phyloP scores from a whole-genome alignment of 2,113 vertebrate species.

The Sprattus sprattus region DNA sequence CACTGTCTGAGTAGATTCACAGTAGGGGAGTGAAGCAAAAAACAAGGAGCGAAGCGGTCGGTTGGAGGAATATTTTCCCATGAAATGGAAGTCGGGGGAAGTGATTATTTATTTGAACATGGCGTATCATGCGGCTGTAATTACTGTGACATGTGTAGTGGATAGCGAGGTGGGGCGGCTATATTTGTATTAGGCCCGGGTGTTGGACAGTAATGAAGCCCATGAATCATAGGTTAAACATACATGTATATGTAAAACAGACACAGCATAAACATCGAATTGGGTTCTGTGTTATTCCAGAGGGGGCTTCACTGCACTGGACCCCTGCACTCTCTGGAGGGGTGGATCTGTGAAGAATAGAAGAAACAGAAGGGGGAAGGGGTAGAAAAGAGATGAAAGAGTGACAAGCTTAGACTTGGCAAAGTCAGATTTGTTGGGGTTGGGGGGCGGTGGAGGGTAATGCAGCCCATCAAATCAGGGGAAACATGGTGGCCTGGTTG shows the following conservation, averaged over 20 bases:
- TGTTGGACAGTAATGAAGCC: slow-evolving; percentile 37
- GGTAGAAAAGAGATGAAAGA: neutral
- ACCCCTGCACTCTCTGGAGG: neutral
- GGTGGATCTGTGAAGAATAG: neutral
- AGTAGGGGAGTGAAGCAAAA: neutral
- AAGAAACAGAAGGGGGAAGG: neutral
- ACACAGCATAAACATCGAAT: slow-evolving; percentile 27
- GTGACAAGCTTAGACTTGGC: neutral
- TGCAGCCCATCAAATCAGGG: neutral
- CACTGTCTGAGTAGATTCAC: slow-evolving; percentile 8
- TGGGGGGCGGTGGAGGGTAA: too few species aligned
- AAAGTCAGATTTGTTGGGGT: neutral
- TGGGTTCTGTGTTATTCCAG: slow-evolving; percentile 16
- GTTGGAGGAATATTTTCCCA: slow-evolving; percentile 36
- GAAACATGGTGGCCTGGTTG: neutral
- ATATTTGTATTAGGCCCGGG: slow-evolving; percentile 34
- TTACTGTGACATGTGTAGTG: slow-evolving; percentile 40
- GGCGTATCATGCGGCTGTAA: slow-evolving; percentile 33
- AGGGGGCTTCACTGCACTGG: neutral
- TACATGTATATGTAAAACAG: slow-evolving; percentile 39
- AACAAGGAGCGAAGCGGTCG: neutral
- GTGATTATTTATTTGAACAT: slow-evolving; percentile 47
- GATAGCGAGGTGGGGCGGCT: slow-evolving; percentile 22
- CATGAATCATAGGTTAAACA: slow-evolving; percentile 52
- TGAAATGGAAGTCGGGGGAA: slow-evolving; percentile 33